phyloP scores from a whole-genome alignment of 2,888 invertebrate species.

The Heliconius hortense region DNA sequence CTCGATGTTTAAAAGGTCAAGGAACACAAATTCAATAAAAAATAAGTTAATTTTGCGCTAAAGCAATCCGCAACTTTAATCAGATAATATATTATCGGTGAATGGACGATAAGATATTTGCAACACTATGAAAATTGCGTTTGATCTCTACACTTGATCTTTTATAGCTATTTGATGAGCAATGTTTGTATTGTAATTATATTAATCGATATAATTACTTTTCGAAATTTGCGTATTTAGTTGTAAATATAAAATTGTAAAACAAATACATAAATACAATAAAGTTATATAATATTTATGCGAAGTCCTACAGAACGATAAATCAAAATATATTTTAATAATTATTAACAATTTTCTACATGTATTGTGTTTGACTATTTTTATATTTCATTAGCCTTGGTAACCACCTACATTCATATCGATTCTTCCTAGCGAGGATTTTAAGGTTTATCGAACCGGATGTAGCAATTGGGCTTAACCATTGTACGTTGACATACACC shows the following conservation, averaged over 20 bases:
- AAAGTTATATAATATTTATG: not conserved
- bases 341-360: not conserved
- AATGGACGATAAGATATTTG: constrained; percentile 60
- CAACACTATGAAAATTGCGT: constrained; percentile 8
- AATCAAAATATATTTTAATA: not conserved
- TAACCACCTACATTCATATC: not conserved
- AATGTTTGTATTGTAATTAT: not conserved
- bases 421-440: not conserved
- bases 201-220: not conserved
- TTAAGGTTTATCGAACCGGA: constrained; percentile 1
- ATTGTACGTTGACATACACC: not conserved
- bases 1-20: constrained; percentile 57
- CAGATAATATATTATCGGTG: constrained; percentile 54
- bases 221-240: not conserved
- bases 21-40: constrained; percentile 58
- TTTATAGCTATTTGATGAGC: not conserved
- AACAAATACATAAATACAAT: not conserved
- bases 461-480: not conserved
- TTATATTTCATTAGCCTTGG: not conserved
- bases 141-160: not conserved
- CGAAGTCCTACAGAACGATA: not conserved
- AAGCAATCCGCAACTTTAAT: constrained; percentile 46
- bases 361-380: not conserved
- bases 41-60: constrained; percentile 33
- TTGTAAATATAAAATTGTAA: not conserved